phyloP scores from a whole-genome alignment of 1,140 invertebrate species.

The Plectrocnemia conspersa region DNA sequence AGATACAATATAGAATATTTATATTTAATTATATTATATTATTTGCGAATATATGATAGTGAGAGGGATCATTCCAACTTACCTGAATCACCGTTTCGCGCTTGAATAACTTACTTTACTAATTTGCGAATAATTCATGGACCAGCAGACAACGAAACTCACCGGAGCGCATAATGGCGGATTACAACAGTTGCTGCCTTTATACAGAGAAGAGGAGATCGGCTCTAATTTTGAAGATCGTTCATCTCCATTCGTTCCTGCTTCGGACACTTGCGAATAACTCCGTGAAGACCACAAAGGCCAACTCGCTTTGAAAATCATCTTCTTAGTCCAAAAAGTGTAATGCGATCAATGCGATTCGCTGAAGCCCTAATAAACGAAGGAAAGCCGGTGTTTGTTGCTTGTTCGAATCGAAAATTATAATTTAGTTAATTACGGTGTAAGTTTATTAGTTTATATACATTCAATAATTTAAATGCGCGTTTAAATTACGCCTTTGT shows the following conservation, averaged over 20 bases:
- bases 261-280: neutral
- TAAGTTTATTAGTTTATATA: too few relatives aligned
- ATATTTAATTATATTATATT: too few relatives aligned
- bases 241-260: neutral
- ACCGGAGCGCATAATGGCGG: constrained; percentile 2
- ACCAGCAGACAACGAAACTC: constrained; percentile 6
- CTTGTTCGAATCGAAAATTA: too few relatives aligned
- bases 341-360: neutral
- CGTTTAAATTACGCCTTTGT: too few relatives aligned
- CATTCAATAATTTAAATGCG: too few relatives aligned
- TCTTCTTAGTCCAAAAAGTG: neutral
- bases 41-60: too few relatives aligned
- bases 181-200: constrained; percentile 3
- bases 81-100: too few relatives aligned
- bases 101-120: constrained; percentile 2
- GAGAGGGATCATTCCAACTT: too few relatives aligned
- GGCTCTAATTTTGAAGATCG: constrained; percentile 2
- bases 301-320: neutral
- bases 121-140: constrained; percentile 7
- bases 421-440: too few relatives aligned
- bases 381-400: too few relatives aligned
- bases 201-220: neutral
- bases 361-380: too few relatives aligned
- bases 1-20: too few relatives aligned
- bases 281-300: constrained; percentile 3